A percentile compares a stretch with the other conserved stretches of the same genome.
Evolutionary conservation across 2,888 invertebrate species (phyloP).

Genomic region (Tolmerus cingulatus): DNA sequence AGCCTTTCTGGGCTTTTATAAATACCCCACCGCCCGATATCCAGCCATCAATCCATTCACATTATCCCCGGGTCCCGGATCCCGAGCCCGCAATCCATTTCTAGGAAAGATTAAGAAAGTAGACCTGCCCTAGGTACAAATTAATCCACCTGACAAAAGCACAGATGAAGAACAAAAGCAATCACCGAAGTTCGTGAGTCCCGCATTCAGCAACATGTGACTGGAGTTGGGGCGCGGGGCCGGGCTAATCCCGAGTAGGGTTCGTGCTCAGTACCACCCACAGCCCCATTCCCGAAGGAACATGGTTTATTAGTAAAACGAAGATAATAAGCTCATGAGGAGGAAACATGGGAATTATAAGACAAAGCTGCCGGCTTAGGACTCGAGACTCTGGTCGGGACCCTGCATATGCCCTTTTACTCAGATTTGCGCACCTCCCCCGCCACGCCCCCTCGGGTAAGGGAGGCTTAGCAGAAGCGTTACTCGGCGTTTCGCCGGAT

Average conservation of each 20-base stretch:
- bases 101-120: background rate
- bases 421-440: background rate
- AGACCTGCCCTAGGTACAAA: background rate
- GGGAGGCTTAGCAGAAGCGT: background rate
- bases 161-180: background rate
- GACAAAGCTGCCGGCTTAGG: background rate
- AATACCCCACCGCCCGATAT: background rate
- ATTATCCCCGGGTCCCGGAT: background rate
- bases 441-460: background rate
- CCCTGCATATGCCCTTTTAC: background rate
- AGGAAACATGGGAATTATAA: constrained; percentile 25
- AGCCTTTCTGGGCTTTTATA: background rate
- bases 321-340: constrained; percentile 29
- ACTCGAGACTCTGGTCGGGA: background rate
- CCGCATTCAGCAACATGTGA: background rate
- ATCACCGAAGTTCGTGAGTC: background rate
- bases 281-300: background rate
- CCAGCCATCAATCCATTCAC: background rate
- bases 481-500: background rate
- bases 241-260: background rate
- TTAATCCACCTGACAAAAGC: background rate
- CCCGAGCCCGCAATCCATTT: background rate
- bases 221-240: background rate
- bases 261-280: background rate
- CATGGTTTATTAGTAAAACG: background rate